phyloP scores from a whole-genome alignment of 2,888 invertebrate species.

The Spodoptera picta region DNA sequence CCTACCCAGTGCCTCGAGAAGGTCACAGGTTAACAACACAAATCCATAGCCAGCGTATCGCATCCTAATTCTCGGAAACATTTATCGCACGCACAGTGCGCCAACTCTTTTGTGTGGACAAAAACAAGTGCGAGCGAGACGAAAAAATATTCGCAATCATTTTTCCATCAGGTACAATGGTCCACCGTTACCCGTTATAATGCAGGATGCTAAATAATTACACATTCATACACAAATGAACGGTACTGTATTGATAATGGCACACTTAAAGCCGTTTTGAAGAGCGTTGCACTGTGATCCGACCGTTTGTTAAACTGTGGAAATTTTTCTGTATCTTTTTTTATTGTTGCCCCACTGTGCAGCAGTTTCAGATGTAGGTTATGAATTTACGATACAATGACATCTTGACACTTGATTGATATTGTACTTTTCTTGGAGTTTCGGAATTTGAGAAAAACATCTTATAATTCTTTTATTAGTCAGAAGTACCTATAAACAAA shows the following conservation, averaged over 20 bases:
- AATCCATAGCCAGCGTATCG: conserved; percentile 42
- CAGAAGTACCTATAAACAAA: neutral
- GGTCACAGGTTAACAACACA: conserved; percentile 23
- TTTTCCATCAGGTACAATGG: conserved; percentile 84
- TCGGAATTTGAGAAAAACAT: neutral
- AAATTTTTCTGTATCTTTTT: conserved; percentile 27
- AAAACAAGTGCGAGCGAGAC: conserved; percentile 47
- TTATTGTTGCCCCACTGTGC: conserved; percentile 27
- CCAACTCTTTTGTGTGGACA: conserved; percentile 56
- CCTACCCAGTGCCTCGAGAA: conserved; percentile 1
- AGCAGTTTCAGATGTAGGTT: conserved; percentile 36
- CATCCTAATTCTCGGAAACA: conserved; percentile 59
- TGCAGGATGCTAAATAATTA: conserved; percentile 83
- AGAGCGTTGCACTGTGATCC: conserved; percentile 57
- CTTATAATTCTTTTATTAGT: neutral
- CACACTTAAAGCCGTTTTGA: conserved; percentile 48
- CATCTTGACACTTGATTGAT: conserved; percentile 31
- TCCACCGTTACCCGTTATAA: conserved; percentile 76
- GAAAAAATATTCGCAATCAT: conserved; percentile 78
- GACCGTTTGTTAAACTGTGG: conserved; percentile 38
- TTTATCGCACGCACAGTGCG: conserved; percentile 50
- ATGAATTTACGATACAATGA: conserved; percentile 25
- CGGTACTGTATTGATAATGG: conserved; percentile 60
- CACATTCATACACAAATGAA: conserved; percentile 76
- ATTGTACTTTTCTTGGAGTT: conserved; percentile 1